Evolutionary conservation across 2,113 vertebrate species (phyloP).

Genomic region (Periophthalmodon schlosseri): DNA sequence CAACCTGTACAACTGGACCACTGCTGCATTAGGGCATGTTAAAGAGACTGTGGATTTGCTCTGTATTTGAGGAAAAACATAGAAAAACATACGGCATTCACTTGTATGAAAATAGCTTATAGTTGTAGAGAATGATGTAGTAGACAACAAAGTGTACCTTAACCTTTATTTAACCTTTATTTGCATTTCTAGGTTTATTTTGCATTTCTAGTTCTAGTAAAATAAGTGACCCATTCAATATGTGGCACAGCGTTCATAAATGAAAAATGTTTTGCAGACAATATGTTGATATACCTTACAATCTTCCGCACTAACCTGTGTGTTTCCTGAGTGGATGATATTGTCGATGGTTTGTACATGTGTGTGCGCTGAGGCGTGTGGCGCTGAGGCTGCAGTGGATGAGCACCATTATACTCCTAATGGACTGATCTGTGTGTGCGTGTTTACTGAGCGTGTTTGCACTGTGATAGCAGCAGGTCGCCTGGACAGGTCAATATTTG

Average conservation of each 20-base stretch:
- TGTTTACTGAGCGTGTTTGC: conserved; percentile 94
- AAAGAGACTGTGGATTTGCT: background rate
- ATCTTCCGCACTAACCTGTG: background rate
- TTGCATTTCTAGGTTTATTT: no score
- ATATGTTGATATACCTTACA: no score
- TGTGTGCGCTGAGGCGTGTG: background rate
- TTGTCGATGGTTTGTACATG: background rate
- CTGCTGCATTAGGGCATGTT: background rate
- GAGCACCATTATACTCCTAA: conserved; percentile 52
- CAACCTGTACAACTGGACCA: background rate
- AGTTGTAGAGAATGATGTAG: background rate
- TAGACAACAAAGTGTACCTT: no score
- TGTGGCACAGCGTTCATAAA: no score
- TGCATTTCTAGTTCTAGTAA: no score
- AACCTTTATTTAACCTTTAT: no score
- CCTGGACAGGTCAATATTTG: conserved; percentile 94
- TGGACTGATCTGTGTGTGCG: conserved; percentile 50
- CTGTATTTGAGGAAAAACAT: background rate
- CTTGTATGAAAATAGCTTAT: background rate
- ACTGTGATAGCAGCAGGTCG: conserved; percentile 85
- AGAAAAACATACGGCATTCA: background rate
- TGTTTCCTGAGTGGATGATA: background rate
- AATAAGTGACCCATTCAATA: no score
- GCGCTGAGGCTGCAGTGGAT: background rate
- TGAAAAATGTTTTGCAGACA: no score